A percentile compares a stretch with the other conserved stretches of the same genome.
Conservation (phyloP, 2,113 vertebrate species). For the Cyanoramphus novaezelandiae region DNA sequence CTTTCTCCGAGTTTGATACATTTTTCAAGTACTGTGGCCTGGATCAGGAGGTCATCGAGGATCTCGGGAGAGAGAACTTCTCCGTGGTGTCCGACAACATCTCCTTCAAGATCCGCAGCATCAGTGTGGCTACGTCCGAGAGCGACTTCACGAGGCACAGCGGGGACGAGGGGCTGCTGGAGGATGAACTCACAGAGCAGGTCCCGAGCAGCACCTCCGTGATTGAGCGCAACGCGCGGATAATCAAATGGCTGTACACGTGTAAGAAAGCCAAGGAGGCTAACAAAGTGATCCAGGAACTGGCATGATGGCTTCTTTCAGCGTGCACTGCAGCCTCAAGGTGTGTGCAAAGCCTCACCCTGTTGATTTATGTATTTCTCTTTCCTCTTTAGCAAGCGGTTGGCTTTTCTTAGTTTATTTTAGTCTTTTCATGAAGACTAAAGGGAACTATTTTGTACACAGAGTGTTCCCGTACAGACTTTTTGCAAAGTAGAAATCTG, state of each 20-base stretch:
- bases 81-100: constrained; percentile 75
- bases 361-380: background rate
- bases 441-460: background rate
- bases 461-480: background rate
- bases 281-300: constrained; percentile 77
- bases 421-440: background rate
- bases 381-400: background rate
- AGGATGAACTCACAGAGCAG: constrained; percentile 80
- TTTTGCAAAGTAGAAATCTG: background rate
- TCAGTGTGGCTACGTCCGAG: constrained; percentile 84
- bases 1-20: constrained; percentile 82
- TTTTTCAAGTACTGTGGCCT: constrained; percentile 95
- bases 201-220: constrained; percentile 80
- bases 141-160: constrained; percentile 83
- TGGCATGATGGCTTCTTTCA: constrained; percentile 67
- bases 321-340: background rate
- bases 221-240: constrained; percentile 93
- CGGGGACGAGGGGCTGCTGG: constrained; percentile 79
- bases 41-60: constrained; percentile 85
- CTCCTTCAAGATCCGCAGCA: constrained; percentile 76
- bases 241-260: constrained; percentile 97
- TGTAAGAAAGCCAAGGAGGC: constrained; percentile 86
- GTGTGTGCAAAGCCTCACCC: constrained; percentile 10
- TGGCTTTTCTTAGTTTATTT: background rate
- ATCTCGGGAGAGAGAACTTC: constrained; percentile 88